Percentiles rank a stretch among this genome's conserved stretches.
Conservation (phyloP, 2,888 invertebrate species). For the Stenoptilia bipunctidactyla region DNA sequence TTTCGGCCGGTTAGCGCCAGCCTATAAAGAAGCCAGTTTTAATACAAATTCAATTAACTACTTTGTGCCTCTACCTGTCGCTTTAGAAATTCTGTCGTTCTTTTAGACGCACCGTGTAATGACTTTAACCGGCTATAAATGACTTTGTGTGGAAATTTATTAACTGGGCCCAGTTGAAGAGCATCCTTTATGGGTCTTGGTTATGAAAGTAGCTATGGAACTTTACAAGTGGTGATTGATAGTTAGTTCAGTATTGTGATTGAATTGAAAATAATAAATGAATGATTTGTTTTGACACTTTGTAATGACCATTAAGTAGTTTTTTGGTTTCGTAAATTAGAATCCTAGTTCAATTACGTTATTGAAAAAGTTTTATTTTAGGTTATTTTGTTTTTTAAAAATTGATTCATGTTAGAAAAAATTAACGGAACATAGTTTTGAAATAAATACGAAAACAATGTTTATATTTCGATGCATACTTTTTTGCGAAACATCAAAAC, state of each 20-base stretch:
- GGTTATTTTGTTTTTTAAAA: too few relatives aligned
- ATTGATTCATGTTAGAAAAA: too few relatives aligned
- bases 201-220: conserved; percentile 17
- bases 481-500: too few relatives aligned
- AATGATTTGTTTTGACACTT: conserved; percentile 9
- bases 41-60: conserved; percentile 70
- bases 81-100: conserved; percentile 46
- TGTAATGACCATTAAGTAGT: conserved; percentile 7
- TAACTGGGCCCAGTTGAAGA: conserved; percentile 43
- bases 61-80: conserved; percentile 44
- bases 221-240: not conserved
- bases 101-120: conserved; percentile 58
- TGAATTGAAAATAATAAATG: conserved; percentile 8
- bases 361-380: too few relatives aligned
- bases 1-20: conserved; percentile 45
- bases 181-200: conserved; percentile 36
- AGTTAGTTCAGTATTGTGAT: not conserved
- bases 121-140: conserved; percentile 59
- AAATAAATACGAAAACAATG: too few relatives aligned
- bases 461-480: too few relatives aligned
- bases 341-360: too few relatives aligned
- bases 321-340: not conserved
- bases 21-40: conserved; percentile 53
- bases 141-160: conserved; percentile 60
- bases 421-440: too few relatives aligned